These are phyloP conservation scores for Drosophila virilis DNA, from an alignment of 1,140 invertebrate genomes.

Conservation along the genomic window DNA sequence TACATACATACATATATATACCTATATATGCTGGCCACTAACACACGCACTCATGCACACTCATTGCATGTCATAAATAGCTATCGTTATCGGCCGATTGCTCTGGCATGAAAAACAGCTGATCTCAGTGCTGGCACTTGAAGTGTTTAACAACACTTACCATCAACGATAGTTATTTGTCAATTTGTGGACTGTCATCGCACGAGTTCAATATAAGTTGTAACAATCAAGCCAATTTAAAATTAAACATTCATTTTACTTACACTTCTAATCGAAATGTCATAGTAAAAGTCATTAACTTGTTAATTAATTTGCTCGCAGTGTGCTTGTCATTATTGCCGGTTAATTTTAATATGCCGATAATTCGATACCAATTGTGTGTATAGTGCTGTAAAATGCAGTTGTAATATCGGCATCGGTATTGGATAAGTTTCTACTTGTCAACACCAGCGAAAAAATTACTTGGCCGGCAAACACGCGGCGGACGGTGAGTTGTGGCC, in stretches of 20 bases:
- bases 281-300: neutral
- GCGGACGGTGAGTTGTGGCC: constrained; percentile 5
- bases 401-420: constrained; percentile 6
- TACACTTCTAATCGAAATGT: too few species aligned
- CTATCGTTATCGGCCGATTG: constrained; percentile 33
- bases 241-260: too few species aligned
- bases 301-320: too few species aligned
- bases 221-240: too few species aligned
- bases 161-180: neutral
- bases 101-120: constrained; percentile 16
- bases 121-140: constrained; percentile 5
- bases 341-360: neutral
- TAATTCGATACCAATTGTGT: neutral
- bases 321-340: too few species aligned
- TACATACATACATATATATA: constrained; percentile 8
- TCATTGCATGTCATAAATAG: constrained; percentile 37
- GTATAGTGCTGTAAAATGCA: neutral
- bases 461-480: constrained; percentile 40
- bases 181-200: too few species aligned
- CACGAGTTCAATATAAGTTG: too few species aligned
- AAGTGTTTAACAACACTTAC: constrained; percentile 6
- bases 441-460: constrained; percentile 16
- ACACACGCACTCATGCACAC: constrained; percentile 57
- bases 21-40: constrained; percentile 32
- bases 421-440: constrained; percentile 1